Percentiles rank a stretch among this genome's conserved stretches.
phyloP scores from a whole-genome alignment of 2,888 invertebrate species.

The Eupithecia insigniata region DNA sequence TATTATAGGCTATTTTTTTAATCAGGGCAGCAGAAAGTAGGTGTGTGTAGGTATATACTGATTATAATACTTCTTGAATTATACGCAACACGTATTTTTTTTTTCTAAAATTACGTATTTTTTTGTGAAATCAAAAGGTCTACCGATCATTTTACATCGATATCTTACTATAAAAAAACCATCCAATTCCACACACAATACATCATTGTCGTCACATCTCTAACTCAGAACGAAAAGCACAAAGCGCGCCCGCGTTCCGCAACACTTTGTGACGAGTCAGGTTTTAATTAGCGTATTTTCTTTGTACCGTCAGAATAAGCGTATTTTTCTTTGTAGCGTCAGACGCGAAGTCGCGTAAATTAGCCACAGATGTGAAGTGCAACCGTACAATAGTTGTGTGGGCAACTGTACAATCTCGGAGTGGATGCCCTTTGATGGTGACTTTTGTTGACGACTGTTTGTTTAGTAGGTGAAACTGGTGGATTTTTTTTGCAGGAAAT shows the following conservation, averaged over 20 bases:
- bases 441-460: constrained; percentile 4
- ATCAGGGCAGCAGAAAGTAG: no score
- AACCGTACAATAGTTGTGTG: constrained; percentile 31
- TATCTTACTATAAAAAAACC: background rate
- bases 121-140: background rate
- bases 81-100: background rate
- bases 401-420: constrained; percentile 16
- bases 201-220: constrained; percentile 34
- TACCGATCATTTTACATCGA: background rate
- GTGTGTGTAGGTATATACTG: background rate
- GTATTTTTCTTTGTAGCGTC: constrained; percentile 63
- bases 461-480: constrained; percentile 7
- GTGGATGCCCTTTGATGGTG: constrained; percentile 17
- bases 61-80: no score
- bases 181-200: constrained; percentile 10
- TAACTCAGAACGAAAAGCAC: constrained; percentile 54
- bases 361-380: constrained; percentile 77
- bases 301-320: constrained; percentile 63
- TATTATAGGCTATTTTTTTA: no score
- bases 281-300: constrained; percentile 83
- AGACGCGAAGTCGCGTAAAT: constrained; percentile 63
- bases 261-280: constrained; percentile 79
- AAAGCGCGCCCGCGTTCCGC: constrained; percentile 54
- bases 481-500: background rate
- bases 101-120: background rate